A percentile compares a stretch with the other conserved stretches of the same genome.
phyloP scores from a whole-genome alignment of 2,113 vertebrate genomes.

The Ceuthmochares aereus region DNA sequence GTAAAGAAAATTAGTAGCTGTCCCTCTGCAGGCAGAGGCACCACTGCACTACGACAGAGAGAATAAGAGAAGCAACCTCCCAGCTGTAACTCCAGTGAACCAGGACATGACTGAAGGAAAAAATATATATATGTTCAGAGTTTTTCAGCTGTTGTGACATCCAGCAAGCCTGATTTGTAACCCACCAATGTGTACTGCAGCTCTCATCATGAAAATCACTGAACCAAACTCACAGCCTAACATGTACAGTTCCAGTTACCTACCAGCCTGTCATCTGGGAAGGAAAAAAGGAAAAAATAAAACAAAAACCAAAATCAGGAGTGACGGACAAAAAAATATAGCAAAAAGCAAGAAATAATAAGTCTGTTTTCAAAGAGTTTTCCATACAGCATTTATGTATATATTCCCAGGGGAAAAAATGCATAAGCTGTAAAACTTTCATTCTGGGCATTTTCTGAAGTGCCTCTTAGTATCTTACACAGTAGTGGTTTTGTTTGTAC shows the following conservation, averaged over 20 bases:
- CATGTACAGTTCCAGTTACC: not conserved
- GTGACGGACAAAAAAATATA: not conserved
- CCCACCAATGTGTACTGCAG: not conserved
- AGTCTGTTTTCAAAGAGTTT: not conserved
- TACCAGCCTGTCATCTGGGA: not conserved
- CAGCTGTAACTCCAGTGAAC: not conserved
- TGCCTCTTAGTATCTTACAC: not conserved
- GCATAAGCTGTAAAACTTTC: not conserved
- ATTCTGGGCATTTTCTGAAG: not conserved
- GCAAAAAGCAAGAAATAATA: not conserved
- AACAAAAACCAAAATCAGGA: not conserved
- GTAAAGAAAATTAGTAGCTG: not conserved
- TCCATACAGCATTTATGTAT: not conserved
- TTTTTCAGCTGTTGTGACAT: not conserved
- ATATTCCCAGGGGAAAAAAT: rapidly evolving
- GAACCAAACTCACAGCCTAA: not conserved
- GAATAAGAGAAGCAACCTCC: not conserved
- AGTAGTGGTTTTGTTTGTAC: not conserved
- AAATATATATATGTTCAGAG: not conserved
- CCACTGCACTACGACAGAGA: not conserved
- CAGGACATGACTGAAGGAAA: not conserved
- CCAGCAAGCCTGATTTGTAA: not conserved
- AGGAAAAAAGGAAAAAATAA: rapidly evolving
- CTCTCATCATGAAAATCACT: not conserved
- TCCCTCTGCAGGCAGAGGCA: not conserved